Evolutionary conservation across 2,113 vertebrate species (phyloP).

Genomic region (Strix aluco): DNA sequence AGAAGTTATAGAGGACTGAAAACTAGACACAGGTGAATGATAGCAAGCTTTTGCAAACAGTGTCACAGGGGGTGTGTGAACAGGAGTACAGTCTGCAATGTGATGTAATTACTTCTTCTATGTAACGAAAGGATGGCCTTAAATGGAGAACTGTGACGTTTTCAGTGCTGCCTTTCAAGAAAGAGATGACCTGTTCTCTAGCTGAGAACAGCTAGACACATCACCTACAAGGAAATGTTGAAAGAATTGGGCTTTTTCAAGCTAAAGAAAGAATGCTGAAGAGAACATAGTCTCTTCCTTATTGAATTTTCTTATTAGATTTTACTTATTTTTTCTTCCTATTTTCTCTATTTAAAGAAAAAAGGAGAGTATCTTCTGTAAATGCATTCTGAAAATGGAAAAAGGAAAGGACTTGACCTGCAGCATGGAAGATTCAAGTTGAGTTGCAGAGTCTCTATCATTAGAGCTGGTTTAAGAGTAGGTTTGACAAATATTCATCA

Average conservation of each 20-base stretch:
- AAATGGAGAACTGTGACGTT: not conserved
- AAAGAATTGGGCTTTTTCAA: not conserved
- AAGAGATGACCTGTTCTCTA: not conserved
- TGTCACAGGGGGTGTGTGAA: not conserved
- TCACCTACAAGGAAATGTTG: not conserved
- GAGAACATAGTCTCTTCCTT: not conserved
- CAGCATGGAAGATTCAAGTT: not conserved
- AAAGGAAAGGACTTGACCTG: not conserved
- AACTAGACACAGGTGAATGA: not conserved
- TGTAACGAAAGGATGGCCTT: not conserved
- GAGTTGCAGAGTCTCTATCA: not conserved
- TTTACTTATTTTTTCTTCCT: accelerated
- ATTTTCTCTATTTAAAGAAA: not conserved
- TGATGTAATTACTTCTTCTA: not conserved
- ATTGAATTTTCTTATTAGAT: not conserved
- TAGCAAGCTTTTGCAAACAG: not conserved
- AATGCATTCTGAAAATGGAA: not conserved
- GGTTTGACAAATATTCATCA: not conserved
- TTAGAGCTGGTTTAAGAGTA: not conserved
- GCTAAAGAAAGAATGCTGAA: not conserved
- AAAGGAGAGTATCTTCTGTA: not conserved
- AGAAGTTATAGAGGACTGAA: not conserved
- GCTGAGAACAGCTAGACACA: not conserved
- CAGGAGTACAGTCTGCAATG: not conserved
- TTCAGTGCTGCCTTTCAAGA: not conserved